Evolutionary conservation across 2,888 invertebrate species (phyloP), one percentile per base, ranked within the genome.

Genomic region (Trichogramma dendrolimi): DNA sequence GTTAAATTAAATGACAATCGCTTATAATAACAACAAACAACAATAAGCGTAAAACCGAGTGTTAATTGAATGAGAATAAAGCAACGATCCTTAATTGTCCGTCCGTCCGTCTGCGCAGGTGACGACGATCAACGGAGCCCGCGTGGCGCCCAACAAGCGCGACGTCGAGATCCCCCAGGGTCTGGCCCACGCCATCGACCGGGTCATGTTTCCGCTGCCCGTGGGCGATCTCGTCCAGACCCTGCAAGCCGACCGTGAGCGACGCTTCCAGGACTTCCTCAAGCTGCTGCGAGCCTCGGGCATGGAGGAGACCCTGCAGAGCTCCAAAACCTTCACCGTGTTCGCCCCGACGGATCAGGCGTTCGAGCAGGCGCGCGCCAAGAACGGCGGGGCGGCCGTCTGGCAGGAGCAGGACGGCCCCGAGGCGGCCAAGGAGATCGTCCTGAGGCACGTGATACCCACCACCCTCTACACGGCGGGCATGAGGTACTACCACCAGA

Each of bases 131-230:
- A 93, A 93, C 73, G 93, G 93, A 27, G 92, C 92, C 39, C 86
- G 89, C 79, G 85, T 93, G 14, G 80, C 89, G 44, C 86, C 88
- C n/a, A 91, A 91, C 64, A 91, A 90, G 75, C 87, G 88, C 74
- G 90, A 93, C 77, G 89, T 93, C 57, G 86, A 87, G 70, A 90
- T 92, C 68, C 92, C 92, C 1, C 92, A 93, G 81, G 92, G 92
- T 49, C 85, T 92, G 69, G 92, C 92, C 0, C 92, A 93, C 73
- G 88, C 90, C 0, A 85, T 93, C 1, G 93, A 93, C 78, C 82
- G 91, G 39, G 92, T 92, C 4, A 91, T 93, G 92, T 93, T 93
- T 82, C 93, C 93, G 1, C 81, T 93, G 65, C 93, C 93, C 0
- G 92, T 93, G 1, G 93, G 93, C 1, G 92, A 93, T 79, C 80